These are phyloP conservation scores for Caenorhabditis panamensis DNA, from an alignment of 2,888 invertebrate genomes.

Conservation along the genomic window DNA sequence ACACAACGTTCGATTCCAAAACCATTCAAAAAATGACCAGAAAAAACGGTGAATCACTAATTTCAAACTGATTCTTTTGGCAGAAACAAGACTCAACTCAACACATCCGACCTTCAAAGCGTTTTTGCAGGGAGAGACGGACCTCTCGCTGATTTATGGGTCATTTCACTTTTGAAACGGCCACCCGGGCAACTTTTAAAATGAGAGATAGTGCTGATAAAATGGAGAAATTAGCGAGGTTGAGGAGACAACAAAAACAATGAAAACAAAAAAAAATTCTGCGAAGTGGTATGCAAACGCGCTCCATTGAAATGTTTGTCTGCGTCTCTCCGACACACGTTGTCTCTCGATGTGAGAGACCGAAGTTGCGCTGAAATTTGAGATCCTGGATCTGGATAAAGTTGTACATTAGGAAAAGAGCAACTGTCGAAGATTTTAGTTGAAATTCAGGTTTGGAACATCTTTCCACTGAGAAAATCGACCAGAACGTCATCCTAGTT, in stretches of 20 bases:
- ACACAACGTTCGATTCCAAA: no score
- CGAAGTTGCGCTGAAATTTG: no score
- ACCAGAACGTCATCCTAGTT: no score
- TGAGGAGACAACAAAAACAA: constrained; percentile 8
- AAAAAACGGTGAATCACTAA: constrained; percentile 34
- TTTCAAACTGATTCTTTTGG: background rate
- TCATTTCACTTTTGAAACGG: constrained; percentile 5
- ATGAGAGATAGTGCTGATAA: background rate
- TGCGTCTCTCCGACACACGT: constrained; percentile 9
- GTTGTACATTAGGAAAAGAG: no score
- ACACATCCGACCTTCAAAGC: background rate
- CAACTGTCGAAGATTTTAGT: no score
- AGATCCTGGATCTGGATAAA: no score
- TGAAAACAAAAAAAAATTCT: constrained; percentile 6
- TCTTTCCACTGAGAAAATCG: no score
- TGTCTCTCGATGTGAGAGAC: background rate
- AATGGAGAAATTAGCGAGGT: background rate
- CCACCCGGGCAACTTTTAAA: constrained; percentile 13
- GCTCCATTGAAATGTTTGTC: constrained; percentile 18
- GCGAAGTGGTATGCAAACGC: background rate
- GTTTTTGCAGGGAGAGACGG: background rate
- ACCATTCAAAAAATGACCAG: background rate
- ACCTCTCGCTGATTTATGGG: constrained; percentile 31
- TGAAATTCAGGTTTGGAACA: no score
- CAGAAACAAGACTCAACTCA: background rate